phyloP scores from a whole-genome alignment of 2,888 invertebrate genomes.

The Drosophila silvestris region DNA sequence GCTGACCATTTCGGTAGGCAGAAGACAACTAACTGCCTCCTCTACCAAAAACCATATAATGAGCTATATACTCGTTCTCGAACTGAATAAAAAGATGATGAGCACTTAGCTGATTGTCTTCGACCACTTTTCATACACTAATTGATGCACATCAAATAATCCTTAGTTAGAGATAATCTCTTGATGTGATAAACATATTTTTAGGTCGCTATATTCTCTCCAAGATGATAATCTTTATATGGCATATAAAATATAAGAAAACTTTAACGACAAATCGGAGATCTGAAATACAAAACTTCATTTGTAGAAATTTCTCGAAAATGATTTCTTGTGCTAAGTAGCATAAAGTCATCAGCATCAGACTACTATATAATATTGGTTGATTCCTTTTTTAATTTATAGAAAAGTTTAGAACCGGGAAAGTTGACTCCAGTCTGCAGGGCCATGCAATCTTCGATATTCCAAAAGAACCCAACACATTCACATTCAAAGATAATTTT shows the following conservation, averaged over 20 bases:
- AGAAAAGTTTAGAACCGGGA: neutral
- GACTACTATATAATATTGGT: neutral
- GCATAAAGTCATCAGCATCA: neutral
- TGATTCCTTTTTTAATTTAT: neutral
- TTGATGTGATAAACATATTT: neutral
- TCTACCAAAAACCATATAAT: conserved; percentile 6
- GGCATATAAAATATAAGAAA: neutral
- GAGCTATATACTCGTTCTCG: neutral
- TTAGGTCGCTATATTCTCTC: neutral
- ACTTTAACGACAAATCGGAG: too few species aligned
- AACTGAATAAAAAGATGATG: neutral
- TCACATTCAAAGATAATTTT: fast-evolving
- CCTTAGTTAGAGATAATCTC: neutral
- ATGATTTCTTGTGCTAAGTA: too few species aligned
- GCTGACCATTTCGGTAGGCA: conserved; percentile 35
- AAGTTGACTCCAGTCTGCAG: neutral
- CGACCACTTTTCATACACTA: conserved; percentile 35
- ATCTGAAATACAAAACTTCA: neutral
- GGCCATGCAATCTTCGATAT: neutral
- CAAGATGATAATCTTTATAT: neutral
- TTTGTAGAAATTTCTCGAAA: neutral
- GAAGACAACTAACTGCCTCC: neutral
- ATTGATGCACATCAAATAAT: neutral
- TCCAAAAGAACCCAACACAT: neutral
- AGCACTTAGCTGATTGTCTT: conserved; percentile 63